A percentile compares a stretch with the other conserved stretches of the same genome.
Evolutionary conservation across 1,140 invertebrate genomes (phyloP).

Genomic region (Colletes gigas): DNA sequence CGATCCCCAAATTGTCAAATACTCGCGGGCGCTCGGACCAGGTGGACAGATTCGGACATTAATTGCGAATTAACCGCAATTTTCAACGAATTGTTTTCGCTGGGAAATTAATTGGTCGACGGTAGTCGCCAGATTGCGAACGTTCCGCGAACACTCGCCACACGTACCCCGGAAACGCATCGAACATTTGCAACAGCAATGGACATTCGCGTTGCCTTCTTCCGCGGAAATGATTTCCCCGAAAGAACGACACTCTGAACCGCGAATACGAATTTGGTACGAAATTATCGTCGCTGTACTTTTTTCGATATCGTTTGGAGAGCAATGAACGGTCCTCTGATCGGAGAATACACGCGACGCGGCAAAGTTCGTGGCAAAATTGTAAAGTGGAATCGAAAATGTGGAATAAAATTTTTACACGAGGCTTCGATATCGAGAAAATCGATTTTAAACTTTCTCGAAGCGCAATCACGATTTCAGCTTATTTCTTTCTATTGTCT

Average conservation of each 20-base stretch:
- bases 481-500: too few relatives aligned
- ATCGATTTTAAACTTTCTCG: too few relatives aligned
- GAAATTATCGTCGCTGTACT: too few relatives aligned
- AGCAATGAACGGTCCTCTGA: too few relatives aligned
- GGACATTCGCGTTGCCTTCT: neutral
- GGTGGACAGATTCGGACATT: neutral
- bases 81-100: neutral
- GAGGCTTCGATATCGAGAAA: too few relatives aligned
- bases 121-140: neutral
- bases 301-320: too few relatives aligned
- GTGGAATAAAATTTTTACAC: too few relatives aligned
- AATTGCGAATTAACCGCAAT: neutral
- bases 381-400: too few relatives aligned
- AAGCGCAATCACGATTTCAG: too few relatives aligned
- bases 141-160: neutral
- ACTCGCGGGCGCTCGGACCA: neutral
- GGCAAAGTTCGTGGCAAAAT: too few relatives aligned
- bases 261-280: too few relatives aligned
- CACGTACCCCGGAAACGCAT: neutral
- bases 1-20: neutral
- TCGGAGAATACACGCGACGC: too few relatives aligned
- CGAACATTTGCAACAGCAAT: neutral
- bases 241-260: neutral
- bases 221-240: conserved; percentile 5
- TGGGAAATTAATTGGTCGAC: neutral